Percentiles rank a stretch among this genome's conserved stretches.
These are phyloP conservation scores for Anthoscopus minutus DNA, from an alignment of 2,113 vertebrate genomes.

Conservation along the genomic window DNA sequence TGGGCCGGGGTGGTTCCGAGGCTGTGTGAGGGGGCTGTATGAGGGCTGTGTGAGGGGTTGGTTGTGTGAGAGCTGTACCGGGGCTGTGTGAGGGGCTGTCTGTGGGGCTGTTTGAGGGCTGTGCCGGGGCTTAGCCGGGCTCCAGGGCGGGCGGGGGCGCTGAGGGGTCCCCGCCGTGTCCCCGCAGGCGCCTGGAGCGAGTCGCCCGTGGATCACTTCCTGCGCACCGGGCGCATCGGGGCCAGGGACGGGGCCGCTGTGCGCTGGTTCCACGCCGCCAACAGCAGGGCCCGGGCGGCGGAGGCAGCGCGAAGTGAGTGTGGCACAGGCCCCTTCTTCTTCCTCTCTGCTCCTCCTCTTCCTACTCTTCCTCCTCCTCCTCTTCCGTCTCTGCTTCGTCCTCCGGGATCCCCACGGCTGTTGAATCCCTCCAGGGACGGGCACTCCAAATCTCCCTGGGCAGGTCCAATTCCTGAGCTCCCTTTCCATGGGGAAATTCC, in stretches of 20 bases:
- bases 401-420: background rate
- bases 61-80: too few species aligned
- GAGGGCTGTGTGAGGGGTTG: too few species aligned
- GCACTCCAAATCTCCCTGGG: background rate
- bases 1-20: too few species aligned
- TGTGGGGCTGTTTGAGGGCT: too few species aligned
- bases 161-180: background rate
- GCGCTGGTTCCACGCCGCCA: constrained; percentile 38
- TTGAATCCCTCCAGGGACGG: too few species aligned
- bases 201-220: background rate
- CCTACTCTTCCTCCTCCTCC: background rate
- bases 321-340: background rate
- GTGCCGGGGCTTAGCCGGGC: background rate
- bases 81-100: too few species aligned
- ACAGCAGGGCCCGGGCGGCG: background rate
- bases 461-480: fast-evolving
- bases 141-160: background rate
- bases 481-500: background rate
- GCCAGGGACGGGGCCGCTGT: background rate
- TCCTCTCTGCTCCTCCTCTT: fast-evolving
- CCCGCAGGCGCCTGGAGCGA: background rate
- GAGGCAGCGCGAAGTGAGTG: constrained; percentile 10
- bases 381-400: too few species aligned
- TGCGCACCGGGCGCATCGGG: background rate
- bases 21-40: too few species aligned